Conservation (phyloP, 2,797 vertebrate species). For the Clarias laeviceps region DNA sequence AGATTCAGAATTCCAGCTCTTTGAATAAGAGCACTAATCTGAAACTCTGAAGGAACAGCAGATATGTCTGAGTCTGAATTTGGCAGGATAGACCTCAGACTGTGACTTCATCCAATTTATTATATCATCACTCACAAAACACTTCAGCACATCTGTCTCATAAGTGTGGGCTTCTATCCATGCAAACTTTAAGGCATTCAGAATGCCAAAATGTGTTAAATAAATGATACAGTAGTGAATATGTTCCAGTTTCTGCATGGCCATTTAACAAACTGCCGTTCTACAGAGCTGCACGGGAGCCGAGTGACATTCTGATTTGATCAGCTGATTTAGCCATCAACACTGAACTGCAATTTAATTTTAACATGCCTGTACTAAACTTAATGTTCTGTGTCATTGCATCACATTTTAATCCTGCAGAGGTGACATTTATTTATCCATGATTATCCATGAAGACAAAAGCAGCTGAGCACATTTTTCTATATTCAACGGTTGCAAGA, state of each 20-base stretch:
- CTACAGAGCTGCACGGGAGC: background rate
- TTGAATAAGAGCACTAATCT: background rate
- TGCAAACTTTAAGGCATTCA: background rate
- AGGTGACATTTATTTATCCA: background rate
- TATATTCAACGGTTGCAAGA: background rate
- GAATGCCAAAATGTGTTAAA: conserved; percentile 13
- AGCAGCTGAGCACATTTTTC: background rate
- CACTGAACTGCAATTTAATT: background rate
- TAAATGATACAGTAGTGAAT: conserved; percentile 3
- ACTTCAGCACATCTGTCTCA: conserved; percentile 19
- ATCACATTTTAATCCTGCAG: background rate
- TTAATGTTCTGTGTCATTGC: background rate
- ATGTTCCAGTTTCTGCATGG: conserved; percentile 10
- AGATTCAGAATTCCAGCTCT: background rate
- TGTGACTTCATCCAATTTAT: conserved; percentile 34
- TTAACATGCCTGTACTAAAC: background rate
- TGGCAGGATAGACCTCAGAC: conserved; percentile 47
- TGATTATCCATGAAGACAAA: background rate
- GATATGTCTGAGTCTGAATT: conserved; percentile 31
- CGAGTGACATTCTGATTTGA: conserved; percentile 5
- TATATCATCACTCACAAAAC: conserved; percentile 44
- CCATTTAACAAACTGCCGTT: background rate
- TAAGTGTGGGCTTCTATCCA: conserved; percentile 50
- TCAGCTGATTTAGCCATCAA: background rate
- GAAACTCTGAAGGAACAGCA: background rate